Percentiles rank a stretch among this genome's conserved stretches.
Conservation (phyloP, 2,113 vertebrate genomes). For the Paracanthobrama guichenoti region DNA sequence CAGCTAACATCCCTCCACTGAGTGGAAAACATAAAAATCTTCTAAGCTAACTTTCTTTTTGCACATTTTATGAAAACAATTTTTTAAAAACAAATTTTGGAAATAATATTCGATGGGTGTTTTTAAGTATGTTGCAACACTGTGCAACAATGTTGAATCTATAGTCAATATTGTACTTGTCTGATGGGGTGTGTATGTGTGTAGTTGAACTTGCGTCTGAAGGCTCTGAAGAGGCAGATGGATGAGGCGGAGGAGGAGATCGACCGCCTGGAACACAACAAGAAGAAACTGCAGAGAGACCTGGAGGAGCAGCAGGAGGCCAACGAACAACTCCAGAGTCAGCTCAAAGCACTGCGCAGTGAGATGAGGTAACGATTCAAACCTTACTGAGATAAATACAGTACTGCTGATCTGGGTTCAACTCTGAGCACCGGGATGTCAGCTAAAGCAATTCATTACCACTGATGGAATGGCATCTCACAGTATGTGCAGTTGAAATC, state of each 20-base stretch:
- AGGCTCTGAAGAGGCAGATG: slow-evolving; percentile 95
- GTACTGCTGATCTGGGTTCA: slow-evolving; percentile 11
- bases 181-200: slow-evolving; percentile 1
- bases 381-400: background rate
- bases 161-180: background rate
- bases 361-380: slow-evolving; percentile 81
- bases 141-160: background rate
- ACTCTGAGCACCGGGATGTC: background rate
- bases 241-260: slow-evolving; percentile 96
- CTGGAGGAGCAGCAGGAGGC: slow-evolving; percentile 91
- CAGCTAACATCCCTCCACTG: background rate
- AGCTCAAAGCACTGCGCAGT: slow-evolving; percentile 83
- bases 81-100: background rate
- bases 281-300: slow-evolving; percentile 95
- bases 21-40: background rate
- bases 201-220: slow-evolving; percentile 92
- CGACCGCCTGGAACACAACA: slow-evolving; percentile 88
- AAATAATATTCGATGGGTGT: background rate
- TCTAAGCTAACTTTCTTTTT: too few species aligned
- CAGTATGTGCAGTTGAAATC: slow-evolving; percentile 2
- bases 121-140: background rate
- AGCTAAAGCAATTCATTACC: background rate
- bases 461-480: background rate
- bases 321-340: slow-evolving; percentile 90
- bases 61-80: too few species aligned